Evolutionary conservation across 2,113 vertebrate genomes (phyloP).

Genomic region (Haliaeetus leucogaster): DNA sequence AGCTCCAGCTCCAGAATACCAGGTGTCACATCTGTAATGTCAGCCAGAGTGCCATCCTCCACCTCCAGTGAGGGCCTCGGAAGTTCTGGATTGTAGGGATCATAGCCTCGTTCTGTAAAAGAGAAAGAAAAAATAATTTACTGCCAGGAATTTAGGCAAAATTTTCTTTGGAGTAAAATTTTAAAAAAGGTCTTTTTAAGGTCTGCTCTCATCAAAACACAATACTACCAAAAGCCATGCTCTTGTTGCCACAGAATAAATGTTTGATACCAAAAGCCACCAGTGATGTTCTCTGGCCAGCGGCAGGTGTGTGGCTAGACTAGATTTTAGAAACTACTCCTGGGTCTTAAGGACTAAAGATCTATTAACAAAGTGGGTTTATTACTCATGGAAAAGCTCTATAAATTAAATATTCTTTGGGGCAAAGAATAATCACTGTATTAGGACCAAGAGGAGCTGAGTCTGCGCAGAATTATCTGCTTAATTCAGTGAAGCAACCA

Average conservation of each 20-base stretch:
- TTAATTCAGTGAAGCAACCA: background rate
- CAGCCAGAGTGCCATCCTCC: conserved; percentile 61
- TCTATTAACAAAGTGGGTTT: background rate
- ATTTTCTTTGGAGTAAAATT: background rate
- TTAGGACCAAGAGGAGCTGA: background rate
- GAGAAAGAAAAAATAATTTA: background rate
- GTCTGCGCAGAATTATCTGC: background rate
- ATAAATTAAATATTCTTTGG: background rate
- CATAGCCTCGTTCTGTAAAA: conserved; percentile 84
- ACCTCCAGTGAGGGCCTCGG: conserved; percentile 70
- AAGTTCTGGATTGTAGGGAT: conserved; percentile 91
- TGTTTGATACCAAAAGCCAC: background rate
- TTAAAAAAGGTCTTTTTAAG: background rate
- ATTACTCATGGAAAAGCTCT: background rate
- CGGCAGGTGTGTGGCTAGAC: background rate
- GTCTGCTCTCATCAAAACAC: background rate
- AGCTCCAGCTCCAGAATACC: conserved; percentile 85
- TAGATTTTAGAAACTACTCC: background rate
- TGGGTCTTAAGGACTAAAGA: background rate
- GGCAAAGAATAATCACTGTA: background rate
- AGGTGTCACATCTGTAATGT: conserved; percentile 57
- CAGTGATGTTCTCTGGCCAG: background rate
- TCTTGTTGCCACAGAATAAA: background rate
- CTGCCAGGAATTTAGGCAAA: background rate
- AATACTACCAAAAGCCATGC: background rate